These are phyloP conservation scores for Papilio polyxenes DNA, from an alignment of 1,140 invertebrate genomes.

Conservation along the genomic window DNA sequence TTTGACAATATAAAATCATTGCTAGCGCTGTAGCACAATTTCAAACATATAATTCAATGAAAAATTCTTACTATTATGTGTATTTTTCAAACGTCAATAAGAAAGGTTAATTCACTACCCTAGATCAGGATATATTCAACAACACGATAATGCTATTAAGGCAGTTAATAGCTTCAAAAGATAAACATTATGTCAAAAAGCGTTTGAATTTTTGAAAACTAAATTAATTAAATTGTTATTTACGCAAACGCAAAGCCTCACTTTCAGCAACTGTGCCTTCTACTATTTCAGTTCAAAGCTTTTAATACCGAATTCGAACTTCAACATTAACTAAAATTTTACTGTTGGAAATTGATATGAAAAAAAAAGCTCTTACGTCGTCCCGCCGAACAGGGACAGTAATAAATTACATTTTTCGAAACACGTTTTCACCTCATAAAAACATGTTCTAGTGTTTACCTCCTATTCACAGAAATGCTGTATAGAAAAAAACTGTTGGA, in stretches of 20 bases:
- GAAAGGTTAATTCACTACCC: too few relatives aligned
- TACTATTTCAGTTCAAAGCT: slow-evolving; percentile 8
- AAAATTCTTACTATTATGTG: neutral
- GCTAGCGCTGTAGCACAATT: neutral
- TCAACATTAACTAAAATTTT: neutral
- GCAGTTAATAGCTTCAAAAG: neutral
- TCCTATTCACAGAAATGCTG: too few relatives aligned
- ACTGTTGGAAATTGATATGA: neutral
- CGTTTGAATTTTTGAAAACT: neutral
- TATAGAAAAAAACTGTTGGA: too few relatives aligned
- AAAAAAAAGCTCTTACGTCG: neutral
- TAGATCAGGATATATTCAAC: too few relatives aligned
- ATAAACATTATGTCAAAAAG: neutral
- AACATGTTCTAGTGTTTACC: too few relatives aligned
- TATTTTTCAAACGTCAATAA: neutral
- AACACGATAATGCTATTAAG: neutral
- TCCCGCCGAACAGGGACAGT: neutral
- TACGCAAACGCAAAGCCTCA: neutral
- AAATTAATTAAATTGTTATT: neutral
- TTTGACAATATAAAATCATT: slow-evolving; percentile 8
- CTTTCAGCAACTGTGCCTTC: neutral
- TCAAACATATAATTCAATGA: neutral
- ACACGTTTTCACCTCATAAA: neutral
- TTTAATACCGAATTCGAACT: neutral
- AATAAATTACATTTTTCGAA: neutral